Percentiles rank a stretch among this genome's conserved stretches.
phyloP scores from a whole-genome alignment of 2,113 vertebrate species.

The Ailuropoda melanoleuca region DNA sequence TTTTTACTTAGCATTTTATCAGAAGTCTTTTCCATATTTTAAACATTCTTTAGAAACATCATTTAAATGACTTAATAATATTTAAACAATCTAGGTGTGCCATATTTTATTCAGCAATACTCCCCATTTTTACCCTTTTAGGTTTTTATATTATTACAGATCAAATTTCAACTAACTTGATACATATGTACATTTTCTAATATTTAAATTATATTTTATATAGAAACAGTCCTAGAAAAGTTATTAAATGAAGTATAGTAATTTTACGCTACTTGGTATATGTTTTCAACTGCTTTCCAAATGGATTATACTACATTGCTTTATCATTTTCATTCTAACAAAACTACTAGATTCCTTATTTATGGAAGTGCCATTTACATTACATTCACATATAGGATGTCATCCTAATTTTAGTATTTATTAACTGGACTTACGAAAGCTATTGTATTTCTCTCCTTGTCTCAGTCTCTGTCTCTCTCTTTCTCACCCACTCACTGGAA shows the following conservation, averaged over 20 bases:
- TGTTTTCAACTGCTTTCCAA: not conserved
- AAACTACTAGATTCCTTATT: not conserved
- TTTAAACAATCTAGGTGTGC: not conserved
- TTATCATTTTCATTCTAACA: not conserved
- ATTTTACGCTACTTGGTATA: not conserved
- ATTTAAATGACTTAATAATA: not conserved
- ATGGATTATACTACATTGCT: not conserved
- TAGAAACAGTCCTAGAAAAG: not conserved
- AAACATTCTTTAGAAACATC: not conserved
- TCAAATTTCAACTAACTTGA: not conserved
- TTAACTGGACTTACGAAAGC: not conserved
- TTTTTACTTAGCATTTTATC: not conserved
- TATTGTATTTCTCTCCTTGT: not conserved
- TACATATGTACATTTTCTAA: not conserved
- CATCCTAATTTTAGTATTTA: not conserved
- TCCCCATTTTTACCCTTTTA: not conserved
- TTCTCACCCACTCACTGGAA: not conserved
- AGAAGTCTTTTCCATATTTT: not conserved
- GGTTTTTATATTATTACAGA: not conserved
- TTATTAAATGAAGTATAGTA: not conserved
- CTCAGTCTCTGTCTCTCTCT: not conserved
- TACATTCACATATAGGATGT: not conserved
- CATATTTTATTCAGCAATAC: not conserved
- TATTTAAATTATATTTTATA: constrained; percentile 17
- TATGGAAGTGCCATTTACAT: not conserved